phyloP scores from a whole-genome alignment of 2,797 vertebrate genomes.

The Gymnodraco acuticeps region DNA sequence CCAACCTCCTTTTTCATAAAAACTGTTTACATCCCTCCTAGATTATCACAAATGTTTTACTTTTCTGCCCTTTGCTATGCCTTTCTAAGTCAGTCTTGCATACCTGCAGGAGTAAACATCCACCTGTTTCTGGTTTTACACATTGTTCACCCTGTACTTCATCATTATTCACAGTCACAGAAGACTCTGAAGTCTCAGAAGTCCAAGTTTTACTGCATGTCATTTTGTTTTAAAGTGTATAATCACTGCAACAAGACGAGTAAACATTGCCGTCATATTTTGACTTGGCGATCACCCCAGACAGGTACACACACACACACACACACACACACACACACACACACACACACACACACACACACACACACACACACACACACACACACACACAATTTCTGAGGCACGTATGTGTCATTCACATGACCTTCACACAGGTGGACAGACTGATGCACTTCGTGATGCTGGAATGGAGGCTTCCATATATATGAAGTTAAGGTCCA shows the following conservation, averaged over 20 bases:
- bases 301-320: neutral
- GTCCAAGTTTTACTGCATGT: neutral
- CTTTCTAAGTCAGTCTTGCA: neutral
- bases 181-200: neutral
- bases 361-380: no score
- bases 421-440: neutral
- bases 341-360: no score
- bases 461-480: neutral
- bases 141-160: neutral
- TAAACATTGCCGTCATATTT: neutral
- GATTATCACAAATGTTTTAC: neutral
- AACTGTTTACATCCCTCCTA: neutral
- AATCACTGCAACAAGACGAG: neutral
- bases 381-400: no score
- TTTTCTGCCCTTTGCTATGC: neutral
- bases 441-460: neutral
- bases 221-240: neutral
- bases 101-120: neutral
- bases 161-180: neutral
- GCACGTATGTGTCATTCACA: neutral
- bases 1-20: slow-evolving; percentile 9
- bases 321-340: no score
- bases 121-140: neutral
- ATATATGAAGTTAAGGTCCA: no score
- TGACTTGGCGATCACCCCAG: neutral